Conservation (phyloP, 2,113 vertebrate species). For the Bufo gargarizans region DNA sequence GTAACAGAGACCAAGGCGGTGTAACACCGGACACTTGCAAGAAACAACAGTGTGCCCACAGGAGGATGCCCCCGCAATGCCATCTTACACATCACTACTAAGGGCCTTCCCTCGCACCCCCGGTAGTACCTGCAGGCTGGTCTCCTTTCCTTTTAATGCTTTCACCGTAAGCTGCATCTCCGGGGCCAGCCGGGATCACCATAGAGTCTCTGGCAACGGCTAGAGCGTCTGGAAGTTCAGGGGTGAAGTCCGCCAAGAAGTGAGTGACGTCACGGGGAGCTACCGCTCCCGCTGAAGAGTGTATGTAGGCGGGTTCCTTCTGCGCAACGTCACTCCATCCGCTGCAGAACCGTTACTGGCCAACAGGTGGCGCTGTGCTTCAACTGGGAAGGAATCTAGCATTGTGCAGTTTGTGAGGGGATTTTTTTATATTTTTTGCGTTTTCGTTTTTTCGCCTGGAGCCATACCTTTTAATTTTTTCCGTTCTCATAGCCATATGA, state of each 20-base stretch:
- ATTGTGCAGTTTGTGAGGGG: neutral
- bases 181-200: constrained; percentile 52
- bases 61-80: neutral
- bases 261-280: neutral
- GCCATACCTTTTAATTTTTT: too few relatives aligned
- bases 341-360: too few relatives aligned
- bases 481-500: too few relatives aligned
- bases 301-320: neutral
- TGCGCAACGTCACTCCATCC: neutral
- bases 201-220: constrained; percentile 14
- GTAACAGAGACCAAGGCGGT: too few relatives aligned
- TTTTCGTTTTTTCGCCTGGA: too few relatives aligned
- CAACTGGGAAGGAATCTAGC: too few relatives aligned
- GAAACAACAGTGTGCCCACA: neutral
- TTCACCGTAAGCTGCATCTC: constrained; percentile 57
- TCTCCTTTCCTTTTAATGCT: constrained; percentile 51
- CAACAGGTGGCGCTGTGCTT: neutral
- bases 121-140: constrained; percentile 45
- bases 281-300: neutral
- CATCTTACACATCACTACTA: neutral
- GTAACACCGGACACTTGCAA: too few relatives aligned
- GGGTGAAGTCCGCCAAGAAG: constrained; percentile 20
- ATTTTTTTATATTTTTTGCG: too few relatives aligned
- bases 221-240: constrained; percentile 19
- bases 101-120: neutral